Evolutionary conservation across 2,888 invertebrate species (phyloP).

Genomic region (Phytoseiulus persimilis): DNA sequence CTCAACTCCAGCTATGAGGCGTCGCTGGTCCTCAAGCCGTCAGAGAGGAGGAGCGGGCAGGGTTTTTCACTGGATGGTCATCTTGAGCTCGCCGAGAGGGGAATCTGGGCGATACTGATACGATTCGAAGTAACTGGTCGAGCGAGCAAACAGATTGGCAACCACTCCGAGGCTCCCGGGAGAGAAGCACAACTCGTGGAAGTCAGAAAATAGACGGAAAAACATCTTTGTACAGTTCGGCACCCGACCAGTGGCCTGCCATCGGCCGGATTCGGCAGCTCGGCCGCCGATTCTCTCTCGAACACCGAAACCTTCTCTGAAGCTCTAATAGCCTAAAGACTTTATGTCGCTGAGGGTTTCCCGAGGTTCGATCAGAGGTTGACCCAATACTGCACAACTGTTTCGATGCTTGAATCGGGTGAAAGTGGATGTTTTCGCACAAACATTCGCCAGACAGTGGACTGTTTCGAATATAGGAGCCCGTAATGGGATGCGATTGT

Average conservation of each 20-base stretch:
- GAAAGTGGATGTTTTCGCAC: not conserved
- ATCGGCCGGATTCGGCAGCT: no score
- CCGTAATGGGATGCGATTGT: not conserved
- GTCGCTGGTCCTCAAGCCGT: no score
- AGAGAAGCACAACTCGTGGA: not conserved
- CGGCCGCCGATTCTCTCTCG: no score
- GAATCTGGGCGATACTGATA: not conserved
- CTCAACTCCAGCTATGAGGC: no score
- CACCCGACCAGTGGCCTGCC: no score
- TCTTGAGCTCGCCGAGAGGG: not conserved
- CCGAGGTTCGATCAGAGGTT: no score
- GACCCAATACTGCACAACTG: no score
- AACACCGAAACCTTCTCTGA: no score
- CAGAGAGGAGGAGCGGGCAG: not conserved
- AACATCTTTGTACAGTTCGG: not conserved
- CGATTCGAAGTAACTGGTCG: not conserved
- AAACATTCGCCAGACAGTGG: not conserved
- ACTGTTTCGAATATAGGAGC: not conserved
- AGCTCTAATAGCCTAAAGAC: no score
- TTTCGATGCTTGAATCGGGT: no score
- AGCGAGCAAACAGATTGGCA: not conserved
- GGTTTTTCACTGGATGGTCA: not conserved
- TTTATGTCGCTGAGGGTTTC: no score
- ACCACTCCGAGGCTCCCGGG: not conserved
- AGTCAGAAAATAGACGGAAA: not conserved